Conservation (phyloP, 2,888 invertebrate species). For the Malthinus seriepunctatus region DNA sequence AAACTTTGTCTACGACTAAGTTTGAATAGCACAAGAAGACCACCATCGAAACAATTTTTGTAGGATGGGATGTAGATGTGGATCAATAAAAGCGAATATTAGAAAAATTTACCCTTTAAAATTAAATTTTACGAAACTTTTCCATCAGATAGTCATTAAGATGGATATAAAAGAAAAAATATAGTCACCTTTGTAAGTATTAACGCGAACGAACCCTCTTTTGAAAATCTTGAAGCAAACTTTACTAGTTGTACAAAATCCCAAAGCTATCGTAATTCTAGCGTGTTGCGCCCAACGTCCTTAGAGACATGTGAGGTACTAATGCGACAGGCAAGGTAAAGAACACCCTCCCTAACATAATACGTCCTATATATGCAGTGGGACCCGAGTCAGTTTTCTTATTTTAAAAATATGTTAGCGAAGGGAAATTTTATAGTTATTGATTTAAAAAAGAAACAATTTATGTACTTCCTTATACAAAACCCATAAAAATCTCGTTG, state of each 20-base stretch:
- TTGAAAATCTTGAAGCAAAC: conserved; percentile 26
- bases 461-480: too few species aligned
- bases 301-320: conserved; percentile 33
- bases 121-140: too few species aligned
- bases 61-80: too few species aligned
- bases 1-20: too few species aligned
- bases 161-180: conserved; percentile 17
- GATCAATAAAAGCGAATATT: too few species aligned
- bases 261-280: conserved; percentile 43
- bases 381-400: conserved; percentile 38
- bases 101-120: too few species aligned
- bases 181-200: conserved; percentile 25
- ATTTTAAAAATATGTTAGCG: conserved; percentile 28
- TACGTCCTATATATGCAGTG: conserved; percentile 49
- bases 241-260: conserved; percentile 35
- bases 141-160: too few species aligned
- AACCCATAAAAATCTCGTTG: too few species aligned
- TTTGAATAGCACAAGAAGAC: too few species aligned
- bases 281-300: conserved; percentile 24
- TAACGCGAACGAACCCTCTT: conserved; percentile 23
- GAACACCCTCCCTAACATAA: conserved; percentile 39
- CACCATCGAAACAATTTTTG: too few species aligned
- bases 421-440: conserved; percentile 1
- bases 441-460: background rate
- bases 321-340: conserved; percentile 42